These are phyloP conservation scores for Cairina moschata DNA, from an alignment of 2,113 vertebrate genomes.

Conservation along the genomic window DNA sequence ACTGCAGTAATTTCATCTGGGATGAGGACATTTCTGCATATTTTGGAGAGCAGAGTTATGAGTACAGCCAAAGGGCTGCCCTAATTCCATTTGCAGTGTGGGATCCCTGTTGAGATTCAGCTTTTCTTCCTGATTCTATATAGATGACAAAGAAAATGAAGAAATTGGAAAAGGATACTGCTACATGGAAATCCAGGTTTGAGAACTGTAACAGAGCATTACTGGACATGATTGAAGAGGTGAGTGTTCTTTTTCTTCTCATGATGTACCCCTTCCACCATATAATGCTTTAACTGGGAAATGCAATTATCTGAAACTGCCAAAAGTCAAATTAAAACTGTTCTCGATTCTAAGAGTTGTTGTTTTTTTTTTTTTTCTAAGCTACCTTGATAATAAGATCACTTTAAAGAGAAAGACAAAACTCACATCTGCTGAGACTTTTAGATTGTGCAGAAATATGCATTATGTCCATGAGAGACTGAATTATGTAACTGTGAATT, in stretches of 20 bases:
- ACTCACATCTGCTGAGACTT: neutral
- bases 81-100: neutral
- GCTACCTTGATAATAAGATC: neutral
- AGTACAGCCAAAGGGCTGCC: neutral
- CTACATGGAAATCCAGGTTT: slow-evolving; percentile 92
- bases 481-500: slow-evolving; percentile 42
- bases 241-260: slow-evolving; percentile 66
- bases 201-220: slow-evolving; percentile 97
- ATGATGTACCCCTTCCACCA: neutral
- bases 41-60: slow-evolving; percentile 13
- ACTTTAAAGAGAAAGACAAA: neutral
- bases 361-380: neutral
- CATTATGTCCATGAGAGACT: neutral
- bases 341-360: neutral
- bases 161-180: slow-evolving; percentile 93
- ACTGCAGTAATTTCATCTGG: slow-evolving; percentile 8
- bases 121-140: slow-evolving; percentile 42
- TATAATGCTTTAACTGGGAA: neutral
- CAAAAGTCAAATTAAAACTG: neutral
- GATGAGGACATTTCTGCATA: neutral
- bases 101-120: neutral
- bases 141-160: slow-evolving; percentile 98
- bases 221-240: slow-evolving; percentile 94
- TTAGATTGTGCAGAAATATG: neutral
- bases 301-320: neutral